Evolutionary conservation across 2,113 vertebrate genomes (phyloP), one percentile per base, ranked within the genome.

Genomic region (Rallus limicola): DNA sequence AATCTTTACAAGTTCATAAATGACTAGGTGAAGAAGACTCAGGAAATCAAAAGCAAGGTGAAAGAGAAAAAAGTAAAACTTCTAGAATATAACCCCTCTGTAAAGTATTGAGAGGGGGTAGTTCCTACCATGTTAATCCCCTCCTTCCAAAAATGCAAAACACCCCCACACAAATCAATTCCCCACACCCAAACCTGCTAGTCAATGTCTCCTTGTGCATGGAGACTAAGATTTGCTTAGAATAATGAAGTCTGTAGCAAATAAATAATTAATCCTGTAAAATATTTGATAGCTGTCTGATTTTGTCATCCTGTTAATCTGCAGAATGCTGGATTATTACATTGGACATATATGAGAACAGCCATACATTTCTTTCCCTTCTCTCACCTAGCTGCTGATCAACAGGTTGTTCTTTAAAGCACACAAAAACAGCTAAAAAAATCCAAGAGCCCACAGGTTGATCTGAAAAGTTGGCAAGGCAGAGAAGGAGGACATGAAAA

Each of bases 151-250:
- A 62, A 82, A 56, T n/a, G 6, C 2, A 74, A 63, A 85, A 63
- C 1, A 3, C 4, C 2, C 3, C 6, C 9, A 18, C 2, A 50
- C 9, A 77, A 85, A 50, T 2, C 7, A 72, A 6, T 18, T 5
- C 3, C 3, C 7, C 18, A 46, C 44, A 46, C 44, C 44, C 44
- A 46, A 46, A 18, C 17, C 31, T 62, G 20, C 12, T 50, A 52
- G 0, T 42, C 16, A 71, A 53, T 3, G 0, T 38, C 5, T 42
- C 58, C 24, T 53, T 88, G 11, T 18, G 11, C 14, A 34, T 6
- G 5, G 21, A 53, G 25, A 34, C 11, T 56, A 50, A 8, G 18
- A 52, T 65, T 48, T 90, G 4, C 19, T 83, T 69, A 42, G 13
- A 87, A 71, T 58, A 55, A 59, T 17, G 36, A 46, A 4, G 3